Evolutionary conservation across 2,888 invertebrate genomes (phyloP).

Genomic region (Metellina segmentata): DNA sequence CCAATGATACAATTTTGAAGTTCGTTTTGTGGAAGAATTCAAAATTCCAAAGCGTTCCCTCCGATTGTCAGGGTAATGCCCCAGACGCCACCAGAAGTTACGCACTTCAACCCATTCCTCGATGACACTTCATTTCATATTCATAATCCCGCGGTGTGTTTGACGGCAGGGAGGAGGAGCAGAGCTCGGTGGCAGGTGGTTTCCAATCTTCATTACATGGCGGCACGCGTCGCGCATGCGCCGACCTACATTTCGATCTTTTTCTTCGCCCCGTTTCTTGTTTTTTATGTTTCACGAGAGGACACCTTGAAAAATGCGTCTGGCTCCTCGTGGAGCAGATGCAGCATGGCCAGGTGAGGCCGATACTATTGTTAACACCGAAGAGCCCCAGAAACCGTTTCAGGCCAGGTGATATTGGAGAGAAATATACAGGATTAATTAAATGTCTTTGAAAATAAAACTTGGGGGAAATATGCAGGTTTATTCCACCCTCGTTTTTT

Average conservation of each 20-base stretch:
- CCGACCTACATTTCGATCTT: not conserved
- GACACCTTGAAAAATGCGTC: constrained; percentile 59
- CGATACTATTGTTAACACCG: constrained; percentile 13
- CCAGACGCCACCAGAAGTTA: no score
- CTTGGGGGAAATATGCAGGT: not conserved
- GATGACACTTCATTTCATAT: not conserved
- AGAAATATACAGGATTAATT: not conserved
- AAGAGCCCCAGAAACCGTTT: constrained; percentile 30
- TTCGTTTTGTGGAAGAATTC: not conserved
- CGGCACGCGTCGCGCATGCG: constrained; percentile 55
- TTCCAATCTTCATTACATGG: not conserved
- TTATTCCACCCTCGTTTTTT: not conserved
- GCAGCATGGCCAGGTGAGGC: constrained; percentile 57
- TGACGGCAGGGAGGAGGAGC: not conserved
- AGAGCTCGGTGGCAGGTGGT: constrained; percentile 18
- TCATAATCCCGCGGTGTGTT: not conserved
- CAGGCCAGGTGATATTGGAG: constrained; percentile 7
- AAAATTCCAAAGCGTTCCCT: not conserved
- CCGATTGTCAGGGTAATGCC: not conserved
- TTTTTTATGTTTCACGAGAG: constrained; percentile 15
- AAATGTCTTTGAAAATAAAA: not conserved
- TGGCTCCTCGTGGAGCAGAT: constrained; percentile 41
- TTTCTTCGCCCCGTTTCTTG: not conserved
- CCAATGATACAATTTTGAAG: no score
- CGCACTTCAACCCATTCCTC: no score